Evolutionary conservation across 2,888 invertebrate species (phyloP), one percentile per base, ranked within the genome.

Genomic region (Sthenelais limicola): DNA sequence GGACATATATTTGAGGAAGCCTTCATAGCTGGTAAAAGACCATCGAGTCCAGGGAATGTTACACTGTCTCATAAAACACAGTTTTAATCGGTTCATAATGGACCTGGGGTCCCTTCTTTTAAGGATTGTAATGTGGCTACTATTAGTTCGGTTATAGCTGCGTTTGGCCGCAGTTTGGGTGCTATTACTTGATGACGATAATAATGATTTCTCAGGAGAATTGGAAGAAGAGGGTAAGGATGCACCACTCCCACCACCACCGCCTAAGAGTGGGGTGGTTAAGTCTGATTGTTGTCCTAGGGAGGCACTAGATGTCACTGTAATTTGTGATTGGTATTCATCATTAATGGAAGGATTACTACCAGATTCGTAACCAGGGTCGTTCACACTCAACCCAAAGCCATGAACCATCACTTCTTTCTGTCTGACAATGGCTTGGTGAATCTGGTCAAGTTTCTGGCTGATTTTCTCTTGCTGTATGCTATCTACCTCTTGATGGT

Each of bases 331-430:
- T n/a, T 48, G 48, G 30, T 73, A 72, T 18, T 74, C 71, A 21
- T 76, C 76, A 18, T 73, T 47, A 0, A 66, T n/a, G 0, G 73
- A 74, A 4, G 73, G 68, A 54, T 82, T 83, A 51, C 80, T 82
- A 71, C 80, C 83, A 2, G 82, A 80, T 68, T 85, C 85, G 66
- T 84, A 85, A 4, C 85, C 85, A 32, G 82, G 80, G 71, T 83
- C 83, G 32, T 68, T 67, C 0, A 66, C 68, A 43, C 49, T 80
- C 33, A 48, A 15, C 7, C 43, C 28, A 3, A 35, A 1, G 2
- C 30, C 38, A 1, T 30, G 28, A 35, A 21, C 33, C 15, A 26
- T 18, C 26, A 52, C 21, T 12, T 73, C 71, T 43, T 76, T 76
- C 47, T 73, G 68, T 5, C 43, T 28, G 7, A 74, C 68, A 2